A percentile compares a stretch with the other conserved stretches of the same genome.
phyloP scores from a whole-genome alignment of 2,888 invertebrate species.

The Chymomyza fuscimana region DNA sequence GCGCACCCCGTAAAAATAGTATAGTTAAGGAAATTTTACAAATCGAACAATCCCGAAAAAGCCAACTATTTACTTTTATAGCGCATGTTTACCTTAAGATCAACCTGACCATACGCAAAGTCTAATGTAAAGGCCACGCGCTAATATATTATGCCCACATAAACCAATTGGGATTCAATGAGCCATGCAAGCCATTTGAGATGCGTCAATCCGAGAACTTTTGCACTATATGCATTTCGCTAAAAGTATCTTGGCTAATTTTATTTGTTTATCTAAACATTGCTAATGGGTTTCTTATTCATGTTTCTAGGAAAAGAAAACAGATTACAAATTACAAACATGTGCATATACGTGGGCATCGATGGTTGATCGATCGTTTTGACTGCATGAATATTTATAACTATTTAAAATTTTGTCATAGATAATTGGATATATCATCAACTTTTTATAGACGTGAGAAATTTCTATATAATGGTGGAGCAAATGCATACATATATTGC shows the following conservation, averaged over 20 bases:
- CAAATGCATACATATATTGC: background rate
- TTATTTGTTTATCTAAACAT: slow-evolving; percentile 16
- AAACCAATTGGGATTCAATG: too few relatives aligned
- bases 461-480: background rate
- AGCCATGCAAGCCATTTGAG: too few relatives aligned
- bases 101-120: background rate
- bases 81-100: background rate
- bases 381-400: background rate
- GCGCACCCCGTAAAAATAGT: too few relatives aligned
- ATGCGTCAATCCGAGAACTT: too few relatives aligned
- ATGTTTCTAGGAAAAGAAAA: background rate
- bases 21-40: too few relatives aligned
- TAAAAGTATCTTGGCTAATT: slow-evolving; percentile 3
- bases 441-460: background rate
- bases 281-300: background rate
- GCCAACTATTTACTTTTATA: too few relatives aligned
- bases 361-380: background rate
- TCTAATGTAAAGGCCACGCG: too few relatives aligned
- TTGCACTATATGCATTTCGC: slow-evolving; percentile 11
- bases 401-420: background rate
- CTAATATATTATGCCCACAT: too few relatives aligned
- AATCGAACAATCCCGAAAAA: too few relatives aligned
- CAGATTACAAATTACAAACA: background rate
- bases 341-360: background rate
- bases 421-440: background rate